Conservation (phyloP, 1,140 invertebrate species). For the Drosophila varians region DNA sequence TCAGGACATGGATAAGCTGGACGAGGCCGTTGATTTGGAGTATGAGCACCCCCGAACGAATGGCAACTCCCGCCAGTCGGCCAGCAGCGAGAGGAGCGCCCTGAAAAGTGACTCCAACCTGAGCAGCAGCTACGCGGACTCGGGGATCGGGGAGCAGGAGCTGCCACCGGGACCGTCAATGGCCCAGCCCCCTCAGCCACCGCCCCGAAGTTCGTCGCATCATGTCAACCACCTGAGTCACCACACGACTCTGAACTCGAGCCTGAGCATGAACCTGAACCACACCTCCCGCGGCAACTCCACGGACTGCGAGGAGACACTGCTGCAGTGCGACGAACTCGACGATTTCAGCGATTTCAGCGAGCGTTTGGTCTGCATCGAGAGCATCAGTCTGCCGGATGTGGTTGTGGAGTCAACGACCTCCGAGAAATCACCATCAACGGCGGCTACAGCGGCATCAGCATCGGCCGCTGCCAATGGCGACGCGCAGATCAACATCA, state of each 20-base stretch:
- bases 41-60: slow-evolving; percentile 24
- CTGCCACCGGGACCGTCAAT: slow-evolving; percentile 11
- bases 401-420: slow-evolving; percentile 83
- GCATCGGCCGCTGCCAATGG: slow-evolving; percentile 26
- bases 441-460: neutral
- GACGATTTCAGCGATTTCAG: slow-evolving; percentile 57
- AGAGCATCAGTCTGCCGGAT: slow-evolving; percentile 83
- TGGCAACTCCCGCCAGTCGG: slow-evolving; percentile 58
- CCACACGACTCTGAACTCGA: neutral
- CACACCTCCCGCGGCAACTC: slow-evolving; percentile 71
- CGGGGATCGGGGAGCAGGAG: slow-evolving; percentile 65
- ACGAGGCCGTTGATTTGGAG: slow-evolving; percentile 54
- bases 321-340: slow-evolving; percentile 81
- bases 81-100: slow-evolving; percentile 63
- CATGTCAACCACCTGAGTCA: slow-evolving; percentile 27
- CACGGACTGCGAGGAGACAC: slow-evolving; percentile 74
- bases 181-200: slow-evolving; percentile 36
- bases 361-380: slow-evolving; percentile 80
- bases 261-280: neutral
- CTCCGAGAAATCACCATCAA: slow-evolving; percentile 33
- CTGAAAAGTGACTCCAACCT: slow-evolving; percentile 78
- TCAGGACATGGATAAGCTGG: slow-evolving; percentile 45
- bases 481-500: slow-evolving; percentile 70
- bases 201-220: slow-evolving; percentile 43
- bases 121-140: slow-evolving; percentile 77